Evolutionary conservation across 2,888 invertebrate species (phyloP), one percentile per base, ranked within the genome.

Genomic region (Trisateles emortualis): DNA sequence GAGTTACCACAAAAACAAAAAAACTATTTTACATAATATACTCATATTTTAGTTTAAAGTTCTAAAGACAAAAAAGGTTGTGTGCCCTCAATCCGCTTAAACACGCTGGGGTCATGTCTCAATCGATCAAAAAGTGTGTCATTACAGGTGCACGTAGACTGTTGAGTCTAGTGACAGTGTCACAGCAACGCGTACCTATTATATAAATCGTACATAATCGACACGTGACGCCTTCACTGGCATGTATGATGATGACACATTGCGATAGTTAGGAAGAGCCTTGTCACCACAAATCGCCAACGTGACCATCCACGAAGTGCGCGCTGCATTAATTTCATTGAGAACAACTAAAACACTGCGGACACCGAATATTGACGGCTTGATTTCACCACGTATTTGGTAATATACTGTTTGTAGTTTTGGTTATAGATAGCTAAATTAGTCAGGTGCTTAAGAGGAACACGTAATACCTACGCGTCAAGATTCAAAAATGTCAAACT

Each of bases 201-300:
- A 81, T 67, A 73, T 76, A 79, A 78, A 68, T 67, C 58, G 60
- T 53, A 71, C 71, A 71, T 72, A 72, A 67, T 60, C 59, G 61
- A 59, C 50, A 47, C 52, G 58, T 68, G 68, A 69, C 73, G 59
- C 14, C 17, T 56, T 29, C 52, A 54, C 48, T 49, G 56, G 41
- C 51, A 47, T 52, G 54, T 59, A 55, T 16, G 47, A 26, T 50
- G 44, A 54, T 47, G 51, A 40, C 43, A 38, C 47, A 56, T 66
- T 69, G 62, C 68, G 50, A 59, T 49, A 50, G 52, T 41, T 48
- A 38, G 44, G 41, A 40, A 42, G 40, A 43, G 47, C 16, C 43
- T 43, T 48, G 57, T 40, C 40, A 32, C 26, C 17, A 13, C 38
- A 30, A 43, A 50, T 42, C 10, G 56, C 2, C 16, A 35, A 42